Evolutionary conservation across 1,140 invertebrate genomes (phyloP), one percentile per base, ranked within the genome.

Genomic region (Brachionus calyciflorus): DNA sequence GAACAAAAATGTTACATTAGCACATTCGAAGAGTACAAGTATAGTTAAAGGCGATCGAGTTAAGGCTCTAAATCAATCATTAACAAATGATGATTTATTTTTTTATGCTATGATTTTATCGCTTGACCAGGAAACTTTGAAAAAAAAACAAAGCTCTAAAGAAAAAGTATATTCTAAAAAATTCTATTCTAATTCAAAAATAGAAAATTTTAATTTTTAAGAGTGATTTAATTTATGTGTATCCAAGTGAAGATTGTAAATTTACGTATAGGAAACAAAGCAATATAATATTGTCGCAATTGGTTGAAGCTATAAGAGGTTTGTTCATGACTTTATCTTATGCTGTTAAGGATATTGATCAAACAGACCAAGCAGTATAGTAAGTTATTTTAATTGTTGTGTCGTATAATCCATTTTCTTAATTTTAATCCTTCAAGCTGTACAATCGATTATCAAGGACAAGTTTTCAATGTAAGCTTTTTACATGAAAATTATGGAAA

Each of bases 41-140:
- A 37, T 65, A 10, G 37, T 65, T 12, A 24, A 65, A 65, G 60
- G 60, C 0, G 60, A 65, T 24, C 14, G 60, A 28, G 60, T 44
- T 26, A 65, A 65, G 24, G 60, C 60, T 24, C 3, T 6, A 4
- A 65, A 65, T 46, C 19, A 65, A 41, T 21, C 19, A 3, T 24
- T 65, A 12, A 26, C 37, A 12, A 65, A 21, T 44, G 60, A 65
- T 65, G 60, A 65, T 21, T 65, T 65, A 12, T 65, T 65, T 41
- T 44, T 65, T 10, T 65, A 65, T 44, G 60, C 60, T 0, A 65
- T 65, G 60, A 65, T 65, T 28, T 28, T 65, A 6, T 65, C 60
- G n/a, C 41, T 44, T n/a, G 60, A 65, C 7, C 60, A 44, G 44
- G 41, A 19, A n/a, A 24, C 60, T 46, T 24, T 65, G 0, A 65